phyloP scores from a whole-genome alignment of 2,888 invertebrate species.

The Troglohyphantes excavatus region DNA sequence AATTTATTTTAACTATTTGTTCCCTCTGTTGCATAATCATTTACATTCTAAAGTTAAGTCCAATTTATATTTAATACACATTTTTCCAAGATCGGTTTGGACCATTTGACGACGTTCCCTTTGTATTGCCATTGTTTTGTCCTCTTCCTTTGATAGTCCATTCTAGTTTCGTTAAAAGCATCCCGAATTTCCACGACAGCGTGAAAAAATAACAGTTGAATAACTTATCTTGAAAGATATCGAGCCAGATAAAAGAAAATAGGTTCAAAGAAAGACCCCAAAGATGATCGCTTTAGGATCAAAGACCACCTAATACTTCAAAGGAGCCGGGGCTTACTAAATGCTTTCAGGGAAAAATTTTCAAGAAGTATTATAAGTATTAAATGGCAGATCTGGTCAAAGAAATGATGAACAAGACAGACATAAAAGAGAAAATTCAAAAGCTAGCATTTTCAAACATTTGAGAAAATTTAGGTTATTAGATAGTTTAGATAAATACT shows the following conservation, averaged over 20 bases:
- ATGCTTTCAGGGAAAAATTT: neutral
- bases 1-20: too few species aligned
- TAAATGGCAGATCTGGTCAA: neutral
- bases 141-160: neutral
- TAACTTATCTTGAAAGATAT: neutral
- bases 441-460: too few species aligned
- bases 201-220: neutral
- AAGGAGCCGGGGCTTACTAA: neutral
- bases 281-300: conserved; percentile 30
- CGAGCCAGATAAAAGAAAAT: neutral
- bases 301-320: conserved; percentile 24
- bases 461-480: too few species aligned
- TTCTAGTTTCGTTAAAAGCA: conserved; percentile 7
- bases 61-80: too few species aligned
- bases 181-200: neutral
- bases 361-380: neutral
- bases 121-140: neutral
- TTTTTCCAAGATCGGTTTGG: too few species aligned
- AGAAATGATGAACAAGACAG: neutral
- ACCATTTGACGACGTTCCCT: too few species aligned
- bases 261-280: conserved; percentile 4
- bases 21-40: too few species aligned
- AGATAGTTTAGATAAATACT: too few species aligned
- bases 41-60: too few species aligned
- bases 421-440: neutral